A percentile compares a stretch with the other conserved stretches of the same genome.
Conservation (phyloP, 2,113 vertebrate species). For the Paramormyrops kingsleyae region DNA sequence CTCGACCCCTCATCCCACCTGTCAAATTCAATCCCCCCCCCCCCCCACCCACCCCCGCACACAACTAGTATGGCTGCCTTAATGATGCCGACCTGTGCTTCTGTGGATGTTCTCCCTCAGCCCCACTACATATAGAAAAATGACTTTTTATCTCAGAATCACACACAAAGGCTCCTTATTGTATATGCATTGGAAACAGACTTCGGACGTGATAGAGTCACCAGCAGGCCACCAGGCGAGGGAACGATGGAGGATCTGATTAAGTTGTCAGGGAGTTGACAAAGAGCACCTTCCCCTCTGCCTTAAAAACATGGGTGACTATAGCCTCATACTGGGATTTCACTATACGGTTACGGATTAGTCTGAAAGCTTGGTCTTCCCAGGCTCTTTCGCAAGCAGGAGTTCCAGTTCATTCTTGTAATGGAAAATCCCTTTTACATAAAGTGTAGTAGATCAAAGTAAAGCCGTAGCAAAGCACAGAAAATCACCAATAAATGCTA, state of each 20-base stretch:
- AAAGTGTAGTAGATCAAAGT: background rate
- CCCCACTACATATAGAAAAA: slow-evolving; percentile 8
- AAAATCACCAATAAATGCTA: background rate
- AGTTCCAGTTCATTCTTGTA: background rate
- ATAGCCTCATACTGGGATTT: background rate
- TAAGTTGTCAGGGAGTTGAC: slow-evolving; percentile 32
- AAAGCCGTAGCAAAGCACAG: background rate
- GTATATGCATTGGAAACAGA: slow-evolving; percentile 39
- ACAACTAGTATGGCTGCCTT: background rate
- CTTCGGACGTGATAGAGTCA: slow-evolving; percentile 26
- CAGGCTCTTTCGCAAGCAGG: background rate
- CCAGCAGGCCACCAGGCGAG: slow-evolving; percentile 16
- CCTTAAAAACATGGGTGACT: slow-evolving; percentile 1
- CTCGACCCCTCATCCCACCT: background rate
- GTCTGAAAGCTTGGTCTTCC: background rate
- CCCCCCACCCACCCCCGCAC: background rate
- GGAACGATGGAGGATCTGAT: slow-evolving; percentile 30
- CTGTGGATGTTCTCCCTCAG: background rate
- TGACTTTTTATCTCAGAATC: slow-evolving; percentile 27
- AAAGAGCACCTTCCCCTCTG: slow-evolving; percentile 10
- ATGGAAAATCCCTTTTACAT: background rate
- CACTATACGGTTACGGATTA: background rate
- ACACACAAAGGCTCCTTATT: slow-evolving; percentile 31
- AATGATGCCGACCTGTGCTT: background rate
- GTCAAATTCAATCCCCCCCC: background rate